Conservation (phyloP, 2,888 invertebrate genomes). For the Fragum fragum region DNA sequence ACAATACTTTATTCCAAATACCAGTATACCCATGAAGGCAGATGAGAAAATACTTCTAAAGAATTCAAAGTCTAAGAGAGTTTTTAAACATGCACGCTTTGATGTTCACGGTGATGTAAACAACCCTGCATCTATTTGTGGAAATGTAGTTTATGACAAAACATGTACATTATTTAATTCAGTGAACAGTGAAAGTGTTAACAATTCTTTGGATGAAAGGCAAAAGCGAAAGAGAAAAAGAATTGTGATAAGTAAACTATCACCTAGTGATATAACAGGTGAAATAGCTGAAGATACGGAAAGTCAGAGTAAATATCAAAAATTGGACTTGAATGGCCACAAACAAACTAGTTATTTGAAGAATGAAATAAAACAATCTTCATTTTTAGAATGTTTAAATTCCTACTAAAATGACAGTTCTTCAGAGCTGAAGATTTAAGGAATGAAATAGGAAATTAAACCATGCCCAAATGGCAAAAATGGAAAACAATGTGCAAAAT, state of each 20-base stretch:
- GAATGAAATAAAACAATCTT: not conserved
- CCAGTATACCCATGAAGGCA: not conserved
- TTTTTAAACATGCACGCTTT: no score
- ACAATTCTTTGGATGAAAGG: not conserved
- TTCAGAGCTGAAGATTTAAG: no score
- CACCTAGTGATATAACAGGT: not conserved
- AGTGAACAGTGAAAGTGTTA: not conserved
- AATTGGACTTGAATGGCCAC: not conserved
- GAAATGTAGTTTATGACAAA: not conserved
- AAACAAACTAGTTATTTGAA: not conserved
- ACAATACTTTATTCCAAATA: not conserved
- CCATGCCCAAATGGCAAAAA: no score
- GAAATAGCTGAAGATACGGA: not conserved
- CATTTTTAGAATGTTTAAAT: not conserved
- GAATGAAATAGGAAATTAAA: no score
- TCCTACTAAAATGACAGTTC: not conserved
- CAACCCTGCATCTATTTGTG: not conserved
- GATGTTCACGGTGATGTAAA: not conserved
- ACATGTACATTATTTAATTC: not conserved
- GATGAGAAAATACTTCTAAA: not conserved
- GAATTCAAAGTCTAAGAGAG: no score
- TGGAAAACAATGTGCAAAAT: no score
- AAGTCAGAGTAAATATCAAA: not conserved
- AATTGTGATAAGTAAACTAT: conserved; percentile 8
- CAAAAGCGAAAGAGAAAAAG: conserved; percentile 6